Conservation (phyloP, 2,888 invertebrate species). For the Dasysyrphus tricinctus region DNA sequence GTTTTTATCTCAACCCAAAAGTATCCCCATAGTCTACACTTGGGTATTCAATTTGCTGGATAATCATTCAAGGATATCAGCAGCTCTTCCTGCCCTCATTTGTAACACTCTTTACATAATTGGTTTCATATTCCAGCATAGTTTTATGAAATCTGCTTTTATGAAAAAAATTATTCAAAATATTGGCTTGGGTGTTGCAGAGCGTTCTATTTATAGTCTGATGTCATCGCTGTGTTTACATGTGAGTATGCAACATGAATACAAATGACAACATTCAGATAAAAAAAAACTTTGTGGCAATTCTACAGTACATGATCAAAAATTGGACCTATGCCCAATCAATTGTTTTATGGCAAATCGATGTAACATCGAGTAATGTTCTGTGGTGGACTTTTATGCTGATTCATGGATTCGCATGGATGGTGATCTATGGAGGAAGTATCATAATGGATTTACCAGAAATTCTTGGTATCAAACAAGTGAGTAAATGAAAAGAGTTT, state of each 20-base stretch:
- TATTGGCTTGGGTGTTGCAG: slow-evolving; percentile 82
- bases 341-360: slow-evolving; percentile 85
- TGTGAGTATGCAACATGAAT: slow-evolving; percentile 79
- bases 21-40: slow-evolving; percentile 79
- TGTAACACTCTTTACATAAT: slow-evolving; percentile 84
- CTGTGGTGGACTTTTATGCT: slow-evolving; percentile 84
- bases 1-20: slow-evolving; percentile 85
- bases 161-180: slow-evolving; percentile 83
- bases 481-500: slow-evolving; percentile 65
- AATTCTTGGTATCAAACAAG: slow-evolving; percentile 86
- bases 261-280: slow-evolving; percentile 8
- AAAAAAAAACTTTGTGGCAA: slow-evolving; percentile 20
- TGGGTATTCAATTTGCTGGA: slow-evolving; percentile 82
- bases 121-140: slow-evolving; percentile 86
- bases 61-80: slow-evolving; percentile 80
- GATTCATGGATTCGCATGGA: slow-evolving; percentile 85
- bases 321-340: slow-evolving; percentile 85
- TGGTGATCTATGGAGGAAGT: slow-evolving; percentile 86
- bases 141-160: slow-evolving; percentile 84
- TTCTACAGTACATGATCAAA: slow-evolving; percentile 83
- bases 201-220: slow-evolving; percentile 84
- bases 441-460: slow-evolving; percentile 87
- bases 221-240: slow-evolving; percentile 83
- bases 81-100: slow-evolving; percentile 82
- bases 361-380: slow-evolving; percentile 82